Base-by-base conservation (phyloP, 1,140 invertebrate genomes). In the Mercenaria mercenaria region DNA sequence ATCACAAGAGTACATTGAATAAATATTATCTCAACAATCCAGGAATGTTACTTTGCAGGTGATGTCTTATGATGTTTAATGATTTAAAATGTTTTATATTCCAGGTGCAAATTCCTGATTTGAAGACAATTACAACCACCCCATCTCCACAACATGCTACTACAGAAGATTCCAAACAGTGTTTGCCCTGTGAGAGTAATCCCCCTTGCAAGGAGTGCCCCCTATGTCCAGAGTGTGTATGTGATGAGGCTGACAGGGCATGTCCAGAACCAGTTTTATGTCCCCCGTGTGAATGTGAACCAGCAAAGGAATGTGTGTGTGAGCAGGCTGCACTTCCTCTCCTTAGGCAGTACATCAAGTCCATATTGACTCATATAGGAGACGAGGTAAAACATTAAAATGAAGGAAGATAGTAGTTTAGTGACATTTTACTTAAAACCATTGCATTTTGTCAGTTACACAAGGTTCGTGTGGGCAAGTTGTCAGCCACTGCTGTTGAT, bases 311-410 rank as follows among this genome's bases (percentile, higher is more conserved):
- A 26, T 79, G 76, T 79, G 32, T 29, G 20, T 43, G 72, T 29
- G 74, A 87, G 18, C 50, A 85, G 32, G 85, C 74, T 23, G 52
- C 85, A 8, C 26, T 87, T 59, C 85, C 85, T 43, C 52, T 87
- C 8, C 41, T 87, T 0, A 77, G 74, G 50, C 20, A 64, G 37
- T 87, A 87, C 37, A 76, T 87, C 20, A 64, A 32, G 4, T 41
- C 32, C 0, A 8, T 87, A n/a, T 64, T 87, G n/a, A 43, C 29
- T 11, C 85, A 87, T 76, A 2, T 87, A 29, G 67, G 72, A 20
- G 50, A 87, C 67, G 34, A 79, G 85, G 85, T 87, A 79, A 41
- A 47, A n/a, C n/a, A n/a, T n/a, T n/a, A n/a, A n/a, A n/a, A n/a
- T n/a, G n/a, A n/a, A 20, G 20, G 6, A 72, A 50, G 10, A 50